Base-by-base conservation (phyloP, 2,888 invertebrate genomes). In the Merodon equestris region DNA sequence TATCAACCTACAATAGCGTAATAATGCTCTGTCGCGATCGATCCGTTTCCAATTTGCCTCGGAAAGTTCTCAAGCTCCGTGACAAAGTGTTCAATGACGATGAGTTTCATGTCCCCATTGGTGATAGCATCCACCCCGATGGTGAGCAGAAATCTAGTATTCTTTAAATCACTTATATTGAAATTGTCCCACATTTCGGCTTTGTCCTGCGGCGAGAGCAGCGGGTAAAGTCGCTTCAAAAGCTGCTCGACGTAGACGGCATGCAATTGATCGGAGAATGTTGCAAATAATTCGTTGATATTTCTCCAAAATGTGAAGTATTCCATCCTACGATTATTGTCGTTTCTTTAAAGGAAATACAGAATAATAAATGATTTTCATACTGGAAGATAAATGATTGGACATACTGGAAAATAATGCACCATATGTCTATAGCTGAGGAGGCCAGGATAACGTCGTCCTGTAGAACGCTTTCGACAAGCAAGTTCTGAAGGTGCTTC, bases 381-480 rank as follows among this genome's bases (percentile, higher is more conserved):
- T 7, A 7, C 7, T 27, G n/a, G n/a, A n/a, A n/a, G n/a, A n/a
- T n/a, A n/a, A 44, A 27, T 44, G 13, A 15, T 4, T 18, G 0
- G 10, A 14, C 17, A 15, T 44, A 77, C 77, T 42, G 67, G 36
- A 67, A 77, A 10, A 42, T 14, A 5, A 50, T 67, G 42, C 72
- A 61, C 57, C 51, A 77, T 14, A 77, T 38, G 9, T 77, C 72
- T 12, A 72, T 67, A 5, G 72, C 54, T 10, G 60, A 9, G 3
- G 36, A 13, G 1, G 66, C 73, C 13, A 60, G 10, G 12, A 42
- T 10, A 1, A 48, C 42, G 14, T 66, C 58, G 1, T 53, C 53
- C n/a, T 73, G 58, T 1, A 73, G 7, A 17, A 73, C 42, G 42
- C n/a, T 15, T 1, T 54, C 12, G 9, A 64, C 12, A 9, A 66